These are phyloP conservation scores for Cyprinodon diabolis DNA, from an alignment of 2,797 vertebrate species.

Conservation along the genomic window DNA sequence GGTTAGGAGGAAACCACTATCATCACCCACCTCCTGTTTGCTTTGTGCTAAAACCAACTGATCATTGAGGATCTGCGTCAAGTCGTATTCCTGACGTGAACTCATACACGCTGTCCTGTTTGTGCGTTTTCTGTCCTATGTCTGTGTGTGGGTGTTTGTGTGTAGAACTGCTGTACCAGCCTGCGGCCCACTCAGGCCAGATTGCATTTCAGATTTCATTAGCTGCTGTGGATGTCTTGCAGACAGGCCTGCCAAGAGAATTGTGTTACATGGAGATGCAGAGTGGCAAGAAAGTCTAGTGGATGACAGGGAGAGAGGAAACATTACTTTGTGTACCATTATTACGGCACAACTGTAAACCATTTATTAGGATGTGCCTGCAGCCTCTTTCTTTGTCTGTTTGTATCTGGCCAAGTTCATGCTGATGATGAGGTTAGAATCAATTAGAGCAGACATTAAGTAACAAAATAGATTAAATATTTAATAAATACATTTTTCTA, in stretches of 20 bases:
- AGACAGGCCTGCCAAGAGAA: constrained; percentile 40
- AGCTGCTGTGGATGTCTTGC: constrained; percentile 47
- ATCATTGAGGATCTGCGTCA: background rate
- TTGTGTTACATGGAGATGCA: constrained; percentile 21
- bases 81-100: constrained; percentile 22
- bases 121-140: constrained; percentile 5
- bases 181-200: constrained; percentile 59
- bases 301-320: constrained; percentile 9
- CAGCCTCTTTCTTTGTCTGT: background rate
- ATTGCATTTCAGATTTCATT: constrained; percentile 64
- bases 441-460: background rate
- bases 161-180: constrained; percentile 49
- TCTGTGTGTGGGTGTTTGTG: constrained; percentile 38
- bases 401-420: background rate
- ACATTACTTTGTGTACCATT: background rate
- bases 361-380: constrained; percentile 3
- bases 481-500: background rate
- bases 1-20: constrained; percentile 1
- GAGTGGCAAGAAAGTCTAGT: constrained; percentile 17
- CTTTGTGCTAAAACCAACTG: constrained; percentile 6
- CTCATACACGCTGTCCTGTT: constrained; percentile 27
- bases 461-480: background rate
- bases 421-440: background rate
- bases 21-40: constrained; percentile 1
- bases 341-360: background rate